Percentiles rank a stretch among this genome's conserved stretches.
phyloP scores from a whole-genome alignment of 1,140 invertebrate species.

The Maconellicoccus hirsutus region DNA sequence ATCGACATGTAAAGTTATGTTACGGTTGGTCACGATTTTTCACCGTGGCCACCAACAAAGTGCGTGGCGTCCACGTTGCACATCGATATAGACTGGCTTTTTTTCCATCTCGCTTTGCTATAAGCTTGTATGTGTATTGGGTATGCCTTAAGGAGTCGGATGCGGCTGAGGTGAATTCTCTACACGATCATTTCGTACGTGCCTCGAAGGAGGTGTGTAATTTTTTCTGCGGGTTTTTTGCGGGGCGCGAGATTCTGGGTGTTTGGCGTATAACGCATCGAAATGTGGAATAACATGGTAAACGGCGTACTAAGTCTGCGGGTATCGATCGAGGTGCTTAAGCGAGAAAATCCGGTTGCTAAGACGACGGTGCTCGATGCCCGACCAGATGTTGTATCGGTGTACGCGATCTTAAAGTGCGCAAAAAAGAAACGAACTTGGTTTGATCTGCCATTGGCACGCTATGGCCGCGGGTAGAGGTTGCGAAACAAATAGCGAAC shows the following conservation, averaged over 20 bases:
- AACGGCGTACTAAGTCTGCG: neutral
- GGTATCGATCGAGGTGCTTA: neutral
- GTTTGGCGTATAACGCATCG: neutral
- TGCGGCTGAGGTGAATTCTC: neutral
- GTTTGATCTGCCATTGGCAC: neutral
- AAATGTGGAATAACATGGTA: neutral
- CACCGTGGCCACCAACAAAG: neutral
- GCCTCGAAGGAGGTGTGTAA: neutral
- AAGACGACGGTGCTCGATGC: neutral
- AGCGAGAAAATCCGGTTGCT: slow-evolving; percentile 2
- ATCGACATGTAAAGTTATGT: slow-evolving; percentile 9
- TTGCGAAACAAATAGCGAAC: neutral
- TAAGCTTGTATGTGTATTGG: no score
- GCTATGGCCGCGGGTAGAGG: neutral
- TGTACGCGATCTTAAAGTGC: neutral
- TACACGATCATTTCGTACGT: neutral
- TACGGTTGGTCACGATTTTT: neutral
- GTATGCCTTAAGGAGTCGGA: no score
- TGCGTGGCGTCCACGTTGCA: neutral
- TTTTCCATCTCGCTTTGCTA: no score
- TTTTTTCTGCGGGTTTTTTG: neutral
- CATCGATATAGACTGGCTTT: no score
- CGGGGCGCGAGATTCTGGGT: neutral
- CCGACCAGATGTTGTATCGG: neutral
- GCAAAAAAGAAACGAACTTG: neutral